A percentile compares a stretch with the other conserved stretches of the same genome.
Evolutionary conservation across 1,140 invertebrate species (phyloP).

Genomic region (Drosophila subpulchrella): DNA sequence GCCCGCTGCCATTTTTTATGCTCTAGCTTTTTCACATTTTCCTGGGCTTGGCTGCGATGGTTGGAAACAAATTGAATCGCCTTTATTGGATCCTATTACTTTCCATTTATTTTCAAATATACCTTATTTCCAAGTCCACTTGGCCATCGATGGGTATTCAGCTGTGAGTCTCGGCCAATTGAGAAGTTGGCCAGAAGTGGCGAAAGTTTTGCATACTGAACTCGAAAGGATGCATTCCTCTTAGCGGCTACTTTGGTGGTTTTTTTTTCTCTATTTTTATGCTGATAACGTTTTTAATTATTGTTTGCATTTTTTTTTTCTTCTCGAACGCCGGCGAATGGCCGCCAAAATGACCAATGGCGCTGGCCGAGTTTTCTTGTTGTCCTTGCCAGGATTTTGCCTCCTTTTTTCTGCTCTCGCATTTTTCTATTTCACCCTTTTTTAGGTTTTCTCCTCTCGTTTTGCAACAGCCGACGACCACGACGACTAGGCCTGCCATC

Average conservation of each 20-base stretch:
- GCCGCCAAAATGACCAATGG: constrained; percentile 40
- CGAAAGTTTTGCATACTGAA: constrained; percentile 26
- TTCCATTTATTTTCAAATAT: constrained; percentile 44
- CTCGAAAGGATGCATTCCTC: constrained; percentile 22
- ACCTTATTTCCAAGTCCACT: constrained; percentile 27
- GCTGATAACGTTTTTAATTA: constrained; percentile 33
- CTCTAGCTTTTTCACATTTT: background rate
- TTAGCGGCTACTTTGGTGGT: constrained; percentile 10
- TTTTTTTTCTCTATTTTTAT: constrained; percentile 1
- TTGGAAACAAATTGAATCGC: constrained; percentile 28
- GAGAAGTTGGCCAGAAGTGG: constrained; percentile 36
- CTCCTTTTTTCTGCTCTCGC: background rate
- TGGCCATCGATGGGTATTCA: constrained; percentile 17
- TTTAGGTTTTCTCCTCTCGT: constrained; percentile 14
- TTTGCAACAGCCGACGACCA: constrained; percentile 20
- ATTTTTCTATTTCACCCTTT: constrained; percentile 8
- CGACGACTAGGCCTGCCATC: constrained; percentile 30
- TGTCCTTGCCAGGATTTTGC: constrained; percentile 27
- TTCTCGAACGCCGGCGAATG: constrained; percentile 10
- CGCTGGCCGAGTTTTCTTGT: constrained; percentile 29
- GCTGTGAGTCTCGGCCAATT: constrained; percentile 32
- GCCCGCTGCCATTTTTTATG: background rate
- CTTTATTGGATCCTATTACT: constrained; percentile 41
- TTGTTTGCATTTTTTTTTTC: constrained; percentile 34
- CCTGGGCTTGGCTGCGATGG: constrained; percentile 1